A percentile compares a stretch with the other conserved stretches of the same genome.
Evolutionary conservation across 2,888 invertebrate species (phyloP).

Genomic region (Tipula vernalis): DNA sequence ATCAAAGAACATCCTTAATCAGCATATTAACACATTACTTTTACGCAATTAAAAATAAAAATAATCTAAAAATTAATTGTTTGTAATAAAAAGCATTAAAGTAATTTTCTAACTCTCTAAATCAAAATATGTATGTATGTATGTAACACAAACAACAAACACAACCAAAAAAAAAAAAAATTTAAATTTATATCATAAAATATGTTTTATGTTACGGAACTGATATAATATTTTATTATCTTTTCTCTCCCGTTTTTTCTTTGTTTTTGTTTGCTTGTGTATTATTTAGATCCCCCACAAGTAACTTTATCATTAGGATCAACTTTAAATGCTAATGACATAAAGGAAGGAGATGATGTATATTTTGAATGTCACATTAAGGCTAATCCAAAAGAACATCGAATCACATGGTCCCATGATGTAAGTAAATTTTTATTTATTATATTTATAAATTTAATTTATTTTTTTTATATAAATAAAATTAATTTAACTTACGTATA

Average conservation of each 20-base stretch:
- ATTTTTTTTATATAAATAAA: background rate
- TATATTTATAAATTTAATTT: background rate
- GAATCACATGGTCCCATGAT: slow-evolving; percentile 65
- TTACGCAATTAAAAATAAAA: background rate
- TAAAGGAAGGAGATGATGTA: slow-evolving; percentile 68
- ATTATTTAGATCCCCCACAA: slow-evolving; percentile 55
- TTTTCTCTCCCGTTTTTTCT: slow-evolving; percentile 10
- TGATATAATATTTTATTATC: slow-evolving; percentile 5
- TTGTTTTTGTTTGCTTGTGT: background rate
- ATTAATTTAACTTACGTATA: background rate
- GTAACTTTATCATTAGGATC: slow-evolving; percentile 59
- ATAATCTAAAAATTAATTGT: background rate
- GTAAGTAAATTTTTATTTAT: slow-evolving; percentile 39
- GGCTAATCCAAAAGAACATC: slow-evolving; percentile 62
- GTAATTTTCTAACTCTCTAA: background rate
- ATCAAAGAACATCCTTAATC: background rate
- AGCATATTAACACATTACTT: background rate
- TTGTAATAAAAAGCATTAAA: background rate
- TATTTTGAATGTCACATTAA: slow-evolving; percentile 69
- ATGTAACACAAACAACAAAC: background rate
- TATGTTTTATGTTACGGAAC: background rate
- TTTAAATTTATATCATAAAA: slow-evolving; percentile 1
- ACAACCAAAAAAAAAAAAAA: background rate
- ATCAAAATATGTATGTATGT: background rate
- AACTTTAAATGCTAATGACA: slow-evolving; percentile 60